Evolutionary conservation across 2,888 invertebrate species (phyloP), one percentile per base, ranked within the genome.

Genomic region (Amblyteles armatorius): DNA sequence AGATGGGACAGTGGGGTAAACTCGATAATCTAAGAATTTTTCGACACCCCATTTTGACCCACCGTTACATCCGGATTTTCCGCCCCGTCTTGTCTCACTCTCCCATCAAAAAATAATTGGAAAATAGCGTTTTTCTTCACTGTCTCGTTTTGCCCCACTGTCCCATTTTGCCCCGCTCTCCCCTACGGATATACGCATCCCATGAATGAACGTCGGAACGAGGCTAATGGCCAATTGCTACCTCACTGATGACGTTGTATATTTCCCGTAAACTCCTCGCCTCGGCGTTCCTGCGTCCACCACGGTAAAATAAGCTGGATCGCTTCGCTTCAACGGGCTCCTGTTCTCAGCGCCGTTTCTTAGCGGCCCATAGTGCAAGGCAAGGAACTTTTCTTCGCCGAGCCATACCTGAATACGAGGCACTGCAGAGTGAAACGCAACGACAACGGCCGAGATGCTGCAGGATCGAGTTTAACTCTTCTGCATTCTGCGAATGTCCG

Each of bases 201-300:
- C 26, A 11, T 11, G 67, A 65, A 74, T 11, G 69, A 40, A 36
- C 13, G 50, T 52, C 68, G 69, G 19, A 26, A 82, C 65, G 52
- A 52, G 79, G 71, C 69, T 87, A 88, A 90, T 86, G 83, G 88
- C 84, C 88, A 87, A 88, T 90, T 87, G 79, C 72, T 63, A 81
- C 69, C 83, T 72, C 85, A 71, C 85, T 86, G 86, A 88, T 88
- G 87, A 83, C 82, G 69, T 76, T 76, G 71, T 82, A 81, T 84
- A 84, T 78, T 81, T 79, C 48, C 57, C 71, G 48, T 76, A 79
- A 85, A 65, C 26, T 52, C 48, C 36, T 80, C 69, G 63, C 57
- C 57, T 57, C 26, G 26, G 57, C 16, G 67, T 52, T 60, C 5
- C 44, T 44, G 6, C 29, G 40, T 60, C 48, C 33, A 50, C 55